These are phyloP conservation scores for Spheniscus mendiculus DNA, from an alignment of 2,113 vertebrate species.

Conservation along the genomic window DNA sequence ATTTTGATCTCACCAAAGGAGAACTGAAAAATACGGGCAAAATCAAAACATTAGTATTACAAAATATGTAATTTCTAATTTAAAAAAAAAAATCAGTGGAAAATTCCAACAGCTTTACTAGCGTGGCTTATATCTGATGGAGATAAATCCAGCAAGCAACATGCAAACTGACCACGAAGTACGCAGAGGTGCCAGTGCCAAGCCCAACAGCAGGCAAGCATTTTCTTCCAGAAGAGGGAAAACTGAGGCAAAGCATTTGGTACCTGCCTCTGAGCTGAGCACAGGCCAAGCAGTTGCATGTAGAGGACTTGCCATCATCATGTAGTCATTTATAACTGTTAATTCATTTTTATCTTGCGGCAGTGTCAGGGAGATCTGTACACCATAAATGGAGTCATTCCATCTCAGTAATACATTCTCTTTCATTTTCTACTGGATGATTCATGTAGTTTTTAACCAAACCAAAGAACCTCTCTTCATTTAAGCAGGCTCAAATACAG, in stretches of 20 bases:
- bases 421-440: background rate
- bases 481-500: background rate
- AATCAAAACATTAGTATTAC: background rate
- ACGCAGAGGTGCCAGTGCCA: background rate
- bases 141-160: background rate
- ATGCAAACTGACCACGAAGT: background rate
- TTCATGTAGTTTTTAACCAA: background rate
- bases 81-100: background rate
- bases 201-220: background rate
- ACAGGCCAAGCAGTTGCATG: background rate
- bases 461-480: background rate
- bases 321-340: background rate
- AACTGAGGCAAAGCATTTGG: background rate
- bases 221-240: background rate
- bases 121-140: background rate
- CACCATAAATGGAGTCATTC: background rate
- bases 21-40: background rate
- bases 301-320: background rate
- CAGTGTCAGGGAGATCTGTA: rapidly evolving
- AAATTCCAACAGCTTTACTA: background rate
- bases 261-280: background rate
- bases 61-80: background rate
- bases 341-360: background rate
- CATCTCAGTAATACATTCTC: background rate
- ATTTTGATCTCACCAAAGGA: background rate